Evolutionary conservation across 53 echinoderm and acorn worm species (phyloP).

Genomic region (Stichopus horrens): DNA sequence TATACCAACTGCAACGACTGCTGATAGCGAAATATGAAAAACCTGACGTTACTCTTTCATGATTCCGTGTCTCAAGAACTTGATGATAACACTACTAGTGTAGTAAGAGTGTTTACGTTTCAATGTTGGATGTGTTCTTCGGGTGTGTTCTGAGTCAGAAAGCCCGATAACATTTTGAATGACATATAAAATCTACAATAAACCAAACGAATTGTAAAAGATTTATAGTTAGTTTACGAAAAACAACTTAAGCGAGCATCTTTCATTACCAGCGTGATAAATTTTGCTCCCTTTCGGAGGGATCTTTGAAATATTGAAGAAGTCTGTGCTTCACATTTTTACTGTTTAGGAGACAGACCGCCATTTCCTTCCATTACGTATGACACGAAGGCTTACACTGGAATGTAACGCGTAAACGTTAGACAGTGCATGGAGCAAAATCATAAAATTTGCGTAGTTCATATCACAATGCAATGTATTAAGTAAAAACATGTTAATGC

Average conservation of each 20-base stretch:
- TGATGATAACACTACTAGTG: neutral
- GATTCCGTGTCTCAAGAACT: neutral
- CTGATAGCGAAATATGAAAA: too few species aligned
- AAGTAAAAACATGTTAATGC: too few species aligned
- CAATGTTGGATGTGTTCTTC: neutral
- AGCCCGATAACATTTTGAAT: neutral
- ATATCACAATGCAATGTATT: too few species aligned
- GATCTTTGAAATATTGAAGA: neutral
- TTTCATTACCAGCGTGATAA: neutral
- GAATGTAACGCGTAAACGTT: too few species aligned
- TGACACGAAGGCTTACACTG: too few species aligned
- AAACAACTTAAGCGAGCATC: neutral
- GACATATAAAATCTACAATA: neutral
- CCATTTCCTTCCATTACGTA: too few species aligned
- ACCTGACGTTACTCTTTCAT: too few species aligned
- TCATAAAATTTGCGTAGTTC: too few species aligned
- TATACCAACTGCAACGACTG: too few species aligned
- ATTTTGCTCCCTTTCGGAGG: neutral
- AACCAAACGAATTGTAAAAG: neutral
- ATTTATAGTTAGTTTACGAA: neutral
- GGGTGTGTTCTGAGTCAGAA: neutral
- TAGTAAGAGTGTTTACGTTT: neutral
- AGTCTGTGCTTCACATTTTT: neutral
- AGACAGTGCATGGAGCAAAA: too few species aligned
- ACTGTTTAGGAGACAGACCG: too few species aligned